Percentiles rank a stretch among this genome's conserved stretches.
Conservation (phyloP, 2,888 invertebrate genomes). For the Liodrosophila aerea region DNA sequence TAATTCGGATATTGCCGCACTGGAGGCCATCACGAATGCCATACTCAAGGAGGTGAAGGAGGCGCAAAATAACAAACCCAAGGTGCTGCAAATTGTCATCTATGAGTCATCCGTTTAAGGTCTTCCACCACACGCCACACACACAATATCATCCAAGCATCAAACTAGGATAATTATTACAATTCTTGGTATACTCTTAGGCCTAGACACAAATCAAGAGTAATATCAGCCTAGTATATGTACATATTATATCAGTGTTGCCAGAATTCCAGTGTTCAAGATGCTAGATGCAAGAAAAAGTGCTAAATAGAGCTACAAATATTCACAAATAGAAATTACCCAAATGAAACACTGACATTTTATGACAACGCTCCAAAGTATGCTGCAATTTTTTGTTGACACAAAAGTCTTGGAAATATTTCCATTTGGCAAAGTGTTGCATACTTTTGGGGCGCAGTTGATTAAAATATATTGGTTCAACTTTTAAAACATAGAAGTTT, state of each 20-base stretch:
- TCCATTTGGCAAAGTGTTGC: too few relatives aligned
- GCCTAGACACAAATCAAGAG: slow-evolving; percentile 13
- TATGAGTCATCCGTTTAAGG: slow-evolving; percentile 92
- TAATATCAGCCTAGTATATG: slow-evolving; percentile 24
- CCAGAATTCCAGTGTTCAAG: too few relatives aligned
- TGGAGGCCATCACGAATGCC: slow-evolving; percentile 83
- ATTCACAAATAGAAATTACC: too few relatives aligned
- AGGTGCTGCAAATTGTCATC: slow-evolving; percentile 91
- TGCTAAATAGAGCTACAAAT: too few relatives aligned
- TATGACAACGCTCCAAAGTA: too few relatives aligned
- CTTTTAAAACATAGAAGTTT: too few relatives aligned
- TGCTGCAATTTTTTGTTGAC: too few relatives aligned
- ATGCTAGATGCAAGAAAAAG: too few relatives aligned
- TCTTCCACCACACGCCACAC: slow-evolving; percentile 9
- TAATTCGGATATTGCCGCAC: slow-evolving; percentile 87
- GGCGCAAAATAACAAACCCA: slow-evolving; percentile 83
- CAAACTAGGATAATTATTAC: background rate
- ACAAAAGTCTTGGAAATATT: too few relatives aligned
- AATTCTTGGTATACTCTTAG: slow-evolving; percentile 31
- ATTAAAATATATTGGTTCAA: too few relatives aligned
- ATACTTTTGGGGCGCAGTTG: too few relatives aligned
- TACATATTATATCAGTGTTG: slow-evolving; percentile 3
- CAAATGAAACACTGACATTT: too few relatives aligned
- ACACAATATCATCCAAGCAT: background rate
- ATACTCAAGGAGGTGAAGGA: slow-evolving; percentile 88